Percentiles rank a stretch among this genome's conserved stretches.
Conservation (phyloP, 2,113 vertebrate species). For the Myrmophylax atrothorax region DNA sequence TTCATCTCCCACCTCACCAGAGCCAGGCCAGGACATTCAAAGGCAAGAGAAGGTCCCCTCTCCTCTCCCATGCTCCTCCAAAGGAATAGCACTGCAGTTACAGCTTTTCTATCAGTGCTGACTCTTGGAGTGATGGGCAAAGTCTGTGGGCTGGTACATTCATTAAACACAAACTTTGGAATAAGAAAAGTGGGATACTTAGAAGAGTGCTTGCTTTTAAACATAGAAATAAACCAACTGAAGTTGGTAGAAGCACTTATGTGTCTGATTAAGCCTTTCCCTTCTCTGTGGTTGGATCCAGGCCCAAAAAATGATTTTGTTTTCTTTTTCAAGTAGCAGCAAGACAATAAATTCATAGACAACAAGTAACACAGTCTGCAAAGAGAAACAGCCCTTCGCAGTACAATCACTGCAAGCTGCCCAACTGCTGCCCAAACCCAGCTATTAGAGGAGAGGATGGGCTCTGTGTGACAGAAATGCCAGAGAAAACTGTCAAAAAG, state of each 20-base stretch:
- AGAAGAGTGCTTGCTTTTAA: background rate
- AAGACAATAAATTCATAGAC: background rate
- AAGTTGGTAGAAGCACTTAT: background rate
- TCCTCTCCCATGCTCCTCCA: background rate
- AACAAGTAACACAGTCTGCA: background rate
- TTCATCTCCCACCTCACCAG: background rate
- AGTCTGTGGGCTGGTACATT: background rate
- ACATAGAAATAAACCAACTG: background rate
- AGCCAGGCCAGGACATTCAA: accelerated
- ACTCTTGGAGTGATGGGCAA: background rate
- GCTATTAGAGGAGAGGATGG: background rate
- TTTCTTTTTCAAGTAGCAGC: conserved; percentile 4
- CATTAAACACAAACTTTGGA: background rate
- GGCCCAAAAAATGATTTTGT: background rate
- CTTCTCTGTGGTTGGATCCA: background rate
- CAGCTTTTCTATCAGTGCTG: background rate
- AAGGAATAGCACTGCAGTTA: background rate
- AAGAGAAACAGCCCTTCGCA: background rate
- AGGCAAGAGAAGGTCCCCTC: background rate
- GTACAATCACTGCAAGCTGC: background rate
- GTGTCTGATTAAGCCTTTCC: background rate
- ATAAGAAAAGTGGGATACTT: background rate
- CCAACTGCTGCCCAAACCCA: background rate
- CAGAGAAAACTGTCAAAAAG: conserved; percentile 13
- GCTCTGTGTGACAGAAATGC: background rate